Percentiles rank a stretch among this genome's conserved stretches.
These are phyloP conservation scores for Xenopus borealis DNA, from an alignment of 2,113 vertebrate genomes.

Conservation along the genomic window DNA sequence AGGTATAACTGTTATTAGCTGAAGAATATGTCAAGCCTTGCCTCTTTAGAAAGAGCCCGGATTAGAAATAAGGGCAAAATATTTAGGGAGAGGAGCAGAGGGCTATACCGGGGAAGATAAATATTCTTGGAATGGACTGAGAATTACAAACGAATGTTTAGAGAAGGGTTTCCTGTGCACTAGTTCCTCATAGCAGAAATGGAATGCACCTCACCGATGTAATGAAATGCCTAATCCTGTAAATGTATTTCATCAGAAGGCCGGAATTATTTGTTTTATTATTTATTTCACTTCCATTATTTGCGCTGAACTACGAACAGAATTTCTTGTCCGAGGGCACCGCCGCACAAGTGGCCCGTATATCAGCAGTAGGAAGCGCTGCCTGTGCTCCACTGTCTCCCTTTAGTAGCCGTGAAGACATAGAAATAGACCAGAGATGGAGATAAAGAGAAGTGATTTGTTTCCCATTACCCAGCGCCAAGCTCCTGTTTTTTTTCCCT, in stretches of 20 bases:
- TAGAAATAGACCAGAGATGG: constrained; percentile 39
- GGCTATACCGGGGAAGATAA: constrained; percentile 24
- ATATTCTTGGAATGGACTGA: too few relatives aligned
- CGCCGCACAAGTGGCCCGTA: constrained; percentile 22
- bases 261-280: constrained; percentile 53
- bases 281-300: constrained; percentile 50
- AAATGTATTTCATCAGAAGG: constrained; percentile 47
- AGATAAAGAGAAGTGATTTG: constrained; percentile 27
- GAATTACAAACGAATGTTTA: constrained; percentile 47
- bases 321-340: constrained; percentile 48
- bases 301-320: constrained; percentile 49
- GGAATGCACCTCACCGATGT: constrained; percentile 44
- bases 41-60: too few relatives aligned
- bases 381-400: constrained; percentile 4
- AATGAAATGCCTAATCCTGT: constrained; percentile 49
- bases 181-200: constrained; percentile 33
- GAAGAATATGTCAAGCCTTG: too few relatives aligned
- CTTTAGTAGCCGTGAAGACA: background rate
- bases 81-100: too few relatives aligned
- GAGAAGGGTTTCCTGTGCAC: constrained; percentile 48
- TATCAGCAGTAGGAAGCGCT: constrained; percentile 32
- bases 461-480: constrained; percentile 16
- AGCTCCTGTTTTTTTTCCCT: constrained; percentile 9
- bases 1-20: too few relatives aligned
- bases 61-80: too few relatives aligned